Base-by-base conservation (phyloP, 2,113 vertebrate species). In the Struthio camelus region DNA sequence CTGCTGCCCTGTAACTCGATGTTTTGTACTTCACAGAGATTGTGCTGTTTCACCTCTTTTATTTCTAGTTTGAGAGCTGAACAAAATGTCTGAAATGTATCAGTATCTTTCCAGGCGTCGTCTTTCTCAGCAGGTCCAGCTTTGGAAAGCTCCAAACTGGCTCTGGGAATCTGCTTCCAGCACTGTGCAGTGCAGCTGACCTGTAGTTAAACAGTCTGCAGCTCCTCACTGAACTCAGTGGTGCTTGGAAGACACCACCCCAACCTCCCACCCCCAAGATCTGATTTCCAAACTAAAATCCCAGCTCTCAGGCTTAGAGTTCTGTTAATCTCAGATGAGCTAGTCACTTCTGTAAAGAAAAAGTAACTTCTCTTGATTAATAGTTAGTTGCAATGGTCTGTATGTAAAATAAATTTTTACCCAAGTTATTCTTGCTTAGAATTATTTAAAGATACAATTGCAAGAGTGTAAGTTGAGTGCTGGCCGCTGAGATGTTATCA, bases 361-460 rank as follows among this genome's bases (percentile, higher is more conserved):
- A 59, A 56, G 65, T 85, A 81, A 97, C 85, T 96, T 91, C 87
- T 90, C 91, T 91, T 88, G 82, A 96, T 96, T 95, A 66, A 93
- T 97, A 87, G 48, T 96, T 97, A 98, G 97, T 94, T 96, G 97
- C 96, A 82, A 94, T 97, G 93, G 89, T 98, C 98, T 96, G 95
- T 98, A 97, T 97, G 94, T 98, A 97, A 97, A 98, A 98, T 98
- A 98, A 98, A 98, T 97, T 98, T 98, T 98, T 98, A 98, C 96
- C 97, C 97, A 96, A 96, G 88, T 94, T 77, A 38, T 58, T 93
- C 42, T 89, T 58, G 18, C 81, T 90, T 66, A 87, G 53, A 90
- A 9, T 94, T 91, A 46, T 75, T 97, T n/a, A 69, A 51, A 76
- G 53, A 53, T 70, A 6, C 20, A 73, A 2, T 25, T 64, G 30